Conservation (phyloP, 2,888 invertebrate species). For the Orthonychiurus folsomi region DNA sequence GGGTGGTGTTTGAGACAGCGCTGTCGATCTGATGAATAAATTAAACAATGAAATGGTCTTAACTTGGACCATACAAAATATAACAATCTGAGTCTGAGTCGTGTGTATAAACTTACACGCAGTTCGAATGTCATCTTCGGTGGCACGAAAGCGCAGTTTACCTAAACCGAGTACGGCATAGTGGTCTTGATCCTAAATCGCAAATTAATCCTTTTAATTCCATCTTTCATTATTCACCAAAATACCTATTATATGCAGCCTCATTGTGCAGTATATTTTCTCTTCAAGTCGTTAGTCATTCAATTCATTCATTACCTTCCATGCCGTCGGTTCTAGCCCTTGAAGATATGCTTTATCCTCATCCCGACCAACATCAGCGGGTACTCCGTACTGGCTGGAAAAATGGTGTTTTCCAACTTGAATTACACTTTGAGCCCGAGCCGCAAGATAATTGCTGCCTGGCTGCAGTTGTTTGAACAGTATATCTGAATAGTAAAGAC, state of each 20-base stretch:
- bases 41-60: slow-evolving; percentile 8
- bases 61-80: neutral
- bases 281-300: too few relatives aligned
- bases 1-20: slow-evolving; percentile 94
- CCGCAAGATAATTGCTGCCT: slow-evolving; percentile 20
- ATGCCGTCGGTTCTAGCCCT: slow-evolving; percentile 87
- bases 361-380: slow-evolving; percentile 44
- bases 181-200: slow-evolving; percentile 74
- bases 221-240: too few relatives aligned
- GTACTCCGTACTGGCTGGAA: slow-evolving; percentile 11
- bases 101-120: slow-evolving; percentile 83
- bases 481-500: too few relatives aligned
- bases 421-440: neutral
- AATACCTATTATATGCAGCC: too few relatives aligned
- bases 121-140: slow-evolving; percentile 84
- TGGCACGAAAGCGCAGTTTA: slow-evolving; percentile 70
- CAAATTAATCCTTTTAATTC: too few relatives aligned
- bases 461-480: slow-evolving; percentile 28
- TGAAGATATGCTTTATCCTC: slow-evolving; percentile 74
- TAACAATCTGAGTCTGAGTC: neutral
- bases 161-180: slow-evolving; percentile 89
- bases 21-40: slow-evolving; percentile 52
- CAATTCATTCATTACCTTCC: too few relatives aligned
- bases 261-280: too few relatives aligned
- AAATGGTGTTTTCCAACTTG: slow-evolving; percentile 17